Base-by-base conservation (phyloP, 2,888 invertebrate genomes). In the Chironomus riparius region DNA sequence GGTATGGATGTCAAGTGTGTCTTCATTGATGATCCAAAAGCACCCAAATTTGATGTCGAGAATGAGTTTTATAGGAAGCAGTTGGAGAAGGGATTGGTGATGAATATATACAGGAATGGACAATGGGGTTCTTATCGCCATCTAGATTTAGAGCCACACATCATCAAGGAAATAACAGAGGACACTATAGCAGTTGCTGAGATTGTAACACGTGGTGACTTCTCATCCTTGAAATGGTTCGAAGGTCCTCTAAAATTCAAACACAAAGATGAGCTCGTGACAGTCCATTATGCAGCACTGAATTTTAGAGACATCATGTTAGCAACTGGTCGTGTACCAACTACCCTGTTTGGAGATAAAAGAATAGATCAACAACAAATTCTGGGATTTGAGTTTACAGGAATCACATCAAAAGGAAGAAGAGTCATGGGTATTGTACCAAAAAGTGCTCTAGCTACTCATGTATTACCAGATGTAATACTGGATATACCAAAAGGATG, bases 291-390 rank as follows among this genome's bases (percentile, higher is more conserved):
- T 81, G 85, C 94, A 0, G 88, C 95, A 0, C 82, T 98, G 13
- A 98, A 98, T 85, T 98, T 97, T 88, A 90, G 94, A 80, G 98
- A 98, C 82, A 86, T 98, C 0, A 97, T 98, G 98, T 86, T 94
- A 0, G 94, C 97, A 0, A 94, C 94, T 0, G 97, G 96, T 1
- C 94, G 94, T 80, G 87, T 98, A 4, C 90, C 92, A 6, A 88
- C 90, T 0, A 97, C 97, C 81, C 88, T 92, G 0, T 89, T 93
- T 0, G 92, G 92, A 0, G 86, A 87, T 38, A 87, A 86, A 0
- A 85, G 91, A n/a, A 81, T 87, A 22, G 85, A 87, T 7, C 88
- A 92, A 79, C 89, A 89, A 78, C 88, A 87, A 79, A 87, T 90
- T 0, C 86, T 89, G 78, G 92, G 92, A 0, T 88, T 91, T 78